Percentiles rank a stretch among this genome's conserved stretches.
These are phyloP conservation scores for Papilio helenus DNA, from an alignment of 1,140 invertebrate genomes.

Conservation along the genomic window DNA sequence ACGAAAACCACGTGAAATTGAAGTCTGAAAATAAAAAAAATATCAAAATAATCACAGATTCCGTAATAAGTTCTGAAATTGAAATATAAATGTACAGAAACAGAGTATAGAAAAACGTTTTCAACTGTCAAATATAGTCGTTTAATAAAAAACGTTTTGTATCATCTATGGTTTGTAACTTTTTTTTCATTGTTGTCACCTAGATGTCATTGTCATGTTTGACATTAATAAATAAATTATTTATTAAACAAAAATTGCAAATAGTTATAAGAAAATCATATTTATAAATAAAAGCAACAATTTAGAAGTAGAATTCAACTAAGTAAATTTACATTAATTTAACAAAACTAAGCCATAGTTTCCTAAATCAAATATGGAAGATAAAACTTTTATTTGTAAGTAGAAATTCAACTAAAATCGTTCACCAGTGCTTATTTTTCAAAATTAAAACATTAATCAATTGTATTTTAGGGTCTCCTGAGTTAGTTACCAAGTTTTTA, in stretches of 20 bases:
- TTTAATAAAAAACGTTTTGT: not conserved
- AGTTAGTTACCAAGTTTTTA: constrained; percentile 61
- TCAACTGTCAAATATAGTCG: not conserved
- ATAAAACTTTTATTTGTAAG: constrained; percentile 69
- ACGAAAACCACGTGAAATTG: constrained; percentile 75
- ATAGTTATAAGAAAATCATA: constrained; percentile 2
- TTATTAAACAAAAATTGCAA: constrained; percentile 6
- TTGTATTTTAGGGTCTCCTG: constrained; percentile 61
- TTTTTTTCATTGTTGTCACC: not conserved
- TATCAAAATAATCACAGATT: constrained; percentile 39
- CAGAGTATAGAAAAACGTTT: not conserved
- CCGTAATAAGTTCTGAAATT: not conserved
- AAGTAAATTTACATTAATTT: constrained; percentile 6
- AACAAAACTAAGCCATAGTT: not conserved
- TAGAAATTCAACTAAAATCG: constrained; percentile 29
- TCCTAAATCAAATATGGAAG: constrained; percentile 53
- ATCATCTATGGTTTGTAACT: too few species aligned
- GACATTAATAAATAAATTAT: constrained; percentile 19
- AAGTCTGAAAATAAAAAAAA: constrained; percentile 34
- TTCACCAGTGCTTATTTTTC: not conserved
- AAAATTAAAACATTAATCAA: not conserved
- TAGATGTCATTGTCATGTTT: constrained; percentile 46
- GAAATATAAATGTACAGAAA: not conserved
- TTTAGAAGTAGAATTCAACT: not conserved
- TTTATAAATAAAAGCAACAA: not conserved